These are phyloP conservation scores for Sturnus vulgaris DNA, from an alignment of 2,113 vertebrate genomes.

Conservation along the genomic window DNA sequence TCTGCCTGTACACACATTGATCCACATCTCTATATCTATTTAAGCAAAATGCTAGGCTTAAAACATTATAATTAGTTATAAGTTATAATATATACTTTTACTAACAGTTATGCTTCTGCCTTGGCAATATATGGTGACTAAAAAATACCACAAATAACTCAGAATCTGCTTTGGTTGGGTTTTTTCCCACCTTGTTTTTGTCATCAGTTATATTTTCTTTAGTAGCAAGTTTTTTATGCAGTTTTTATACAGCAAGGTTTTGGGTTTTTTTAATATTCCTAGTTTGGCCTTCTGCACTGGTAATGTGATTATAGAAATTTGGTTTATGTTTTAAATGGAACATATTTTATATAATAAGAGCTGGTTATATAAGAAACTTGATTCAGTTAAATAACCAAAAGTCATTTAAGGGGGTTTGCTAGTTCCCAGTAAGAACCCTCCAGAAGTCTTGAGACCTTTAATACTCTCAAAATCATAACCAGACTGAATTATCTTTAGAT, in stretches of 20 bases:
- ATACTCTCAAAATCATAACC: neutral
- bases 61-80: neutral
- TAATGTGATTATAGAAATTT: neutral
- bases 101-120: neutral
- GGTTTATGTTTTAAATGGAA: neutral
- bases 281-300: neutral
- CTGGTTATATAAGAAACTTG: neutral
- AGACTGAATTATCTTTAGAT: neutral
- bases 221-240: neutral
- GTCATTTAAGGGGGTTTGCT: neutral
- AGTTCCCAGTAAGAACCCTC: neutral
- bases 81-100: neutral
- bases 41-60: neutral
- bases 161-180: neutral
- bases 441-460: neutral
- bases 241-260: too few relatives aligned
- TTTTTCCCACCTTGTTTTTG: rapidly evolving
- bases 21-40: neutral
- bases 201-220: neutral
- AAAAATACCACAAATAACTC: neutral
- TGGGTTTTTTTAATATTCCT: neutral
- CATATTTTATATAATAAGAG: neutral
- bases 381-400: neutral
- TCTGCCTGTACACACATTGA: neutral
- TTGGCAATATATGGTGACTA: neutral